Evolutionary conservation across 2,113 vertebrate species (phyloP), one percentile per base, ranked within the genome.

Genomic region (Chaenocephalus aceratus): DNA sequence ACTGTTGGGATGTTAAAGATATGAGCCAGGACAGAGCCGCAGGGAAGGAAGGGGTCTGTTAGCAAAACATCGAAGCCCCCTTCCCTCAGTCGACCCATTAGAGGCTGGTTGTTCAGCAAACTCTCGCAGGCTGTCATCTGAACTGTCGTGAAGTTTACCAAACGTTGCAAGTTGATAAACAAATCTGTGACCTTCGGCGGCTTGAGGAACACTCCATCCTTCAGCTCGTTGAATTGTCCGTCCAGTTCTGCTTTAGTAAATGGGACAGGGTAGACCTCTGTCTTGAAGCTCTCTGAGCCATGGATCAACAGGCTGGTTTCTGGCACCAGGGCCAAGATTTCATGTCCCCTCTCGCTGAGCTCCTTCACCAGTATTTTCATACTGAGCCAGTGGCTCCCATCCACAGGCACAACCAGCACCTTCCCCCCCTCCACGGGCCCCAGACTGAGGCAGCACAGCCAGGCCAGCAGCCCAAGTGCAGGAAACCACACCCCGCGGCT

Each of bases 321-420:
- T 0, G 97, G 97, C 14, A 90, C 49, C 45, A 97, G 52, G 0
- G 95, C 80, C 1, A 96, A 86, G 21, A 96, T 49, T 10, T 97
- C 91, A 0, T 98, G 96, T 3, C 96, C 96, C 49, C 78, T 94
- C 0, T 8, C 62, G 0, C 1, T 16, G 0, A 99, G 93, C 41
- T 96, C 94, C 63, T 96, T 91, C 62, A 97, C 94, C 56, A 97
- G 85, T 0, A 79, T 46, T n/a, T 49, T 82, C 96, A 97, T 95
- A 89, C 95, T 97, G 5, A 98, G 91, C 97, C 97, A 97, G 91
- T 96, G 96, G 72, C 97, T 97, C 18, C 96, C 95, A 6, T 91
- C 95, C 90, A 96, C 92, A 41, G 96, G 96, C 73, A 96, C 23
- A 21, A 96, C 96, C 63, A 96, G 89, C 4, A 97, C 79, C 51